These are phyloP conservation scores for Actenoides hombroni DNA, from an alignment of 2,113 vertebrate species.

Conservation along the genomic window DNA sequence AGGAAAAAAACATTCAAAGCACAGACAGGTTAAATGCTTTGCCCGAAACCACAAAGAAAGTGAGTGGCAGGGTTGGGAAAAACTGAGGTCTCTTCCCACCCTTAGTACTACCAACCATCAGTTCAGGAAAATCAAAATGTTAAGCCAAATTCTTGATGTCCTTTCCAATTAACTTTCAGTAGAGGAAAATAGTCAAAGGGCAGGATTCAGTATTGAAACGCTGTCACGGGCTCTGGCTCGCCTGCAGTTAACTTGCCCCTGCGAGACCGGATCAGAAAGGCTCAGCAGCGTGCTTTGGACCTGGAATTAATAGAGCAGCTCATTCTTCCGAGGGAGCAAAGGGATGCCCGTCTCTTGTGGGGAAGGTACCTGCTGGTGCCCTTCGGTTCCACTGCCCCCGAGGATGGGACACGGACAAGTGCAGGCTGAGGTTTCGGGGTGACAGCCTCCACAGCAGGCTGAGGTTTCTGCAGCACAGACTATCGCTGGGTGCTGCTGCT, in stretches of 20 bases:
- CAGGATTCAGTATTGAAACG: neutral
- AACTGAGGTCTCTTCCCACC: neutral
- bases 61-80: neutral
- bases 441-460: neutral
- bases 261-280: accelerated
- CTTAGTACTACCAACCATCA: neutral
- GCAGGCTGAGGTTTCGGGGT: neutral
- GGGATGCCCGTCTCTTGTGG: neutral
- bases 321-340: neutral
- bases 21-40: neutral
- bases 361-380: neutral
- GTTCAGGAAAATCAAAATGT: neutral
- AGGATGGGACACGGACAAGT: accelerated
- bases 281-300: neutral
- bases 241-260: neutral
- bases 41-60: neutral
- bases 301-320: neutral
- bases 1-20: neutral
- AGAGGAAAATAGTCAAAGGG: neutral
- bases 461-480: neutral
- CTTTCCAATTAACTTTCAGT: neutral
- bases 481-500: accelerated
- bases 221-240: neutral
- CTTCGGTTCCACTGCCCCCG: accelerated
- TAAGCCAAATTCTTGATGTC: neutral